Conservation (phyloP, 2,113 vertebrate genomes). For the Chunga burmeisteri region DNA sequence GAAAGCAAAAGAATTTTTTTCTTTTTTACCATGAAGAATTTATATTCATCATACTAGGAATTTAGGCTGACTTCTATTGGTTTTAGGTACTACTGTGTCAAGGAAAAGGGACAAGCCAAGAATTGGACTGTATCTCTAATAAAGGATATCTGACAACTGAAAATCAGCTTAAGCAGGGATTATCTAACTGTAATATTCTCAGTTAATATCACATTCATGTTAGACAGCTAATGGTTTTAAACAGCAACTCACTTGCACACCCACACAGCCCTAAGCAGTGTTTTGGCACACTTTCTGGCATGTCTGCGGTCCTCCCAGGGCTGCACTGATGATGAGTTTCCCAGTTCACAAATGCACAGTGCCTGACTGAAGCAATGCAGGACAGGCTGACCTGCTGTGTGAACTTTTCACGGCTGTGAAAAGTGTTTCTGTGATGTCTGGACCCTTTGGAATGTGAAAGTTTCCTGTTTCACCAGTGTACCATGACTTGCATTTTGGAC, state of each 20-base stretch:
- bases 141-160: neutral
- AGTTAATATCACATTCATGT: neutral
- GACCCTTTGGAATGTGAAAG: conserved; percentile 15
- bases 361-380: neutral
- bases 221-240: neutral
- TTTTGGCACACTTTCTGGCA: neutral
- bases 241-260: neutral
- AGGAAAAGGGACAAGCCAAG: neutral
- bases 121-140: neutral
- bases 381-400: neutral
- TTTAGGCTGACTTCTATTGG: neutral
- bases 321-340: neutral
- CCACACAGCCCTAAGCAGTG: neutral
- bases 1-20: neutral
- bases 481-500: conserved; percentile 43
- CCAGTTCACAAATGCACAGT: neutral
- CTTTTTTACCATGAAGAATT: neutral
- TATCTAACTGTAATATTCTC: neutral
- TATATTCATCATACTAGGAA: neutral
- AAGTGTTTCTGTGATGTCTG: conserved; percentile 50
- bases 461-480: conserved; percentile 62
- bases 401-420: neutral
- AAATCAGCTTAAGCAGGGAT: neutral
- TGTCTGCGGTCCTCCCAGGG: neutral
- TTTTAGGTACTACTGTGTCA: neutral